A percentile compares a stretch with the other conserved stretches of the same genome.
Evolutionary conservation across 2,113 vertebrate species (phyloP).

Genomic region (Myodes glareolus): DNA sequence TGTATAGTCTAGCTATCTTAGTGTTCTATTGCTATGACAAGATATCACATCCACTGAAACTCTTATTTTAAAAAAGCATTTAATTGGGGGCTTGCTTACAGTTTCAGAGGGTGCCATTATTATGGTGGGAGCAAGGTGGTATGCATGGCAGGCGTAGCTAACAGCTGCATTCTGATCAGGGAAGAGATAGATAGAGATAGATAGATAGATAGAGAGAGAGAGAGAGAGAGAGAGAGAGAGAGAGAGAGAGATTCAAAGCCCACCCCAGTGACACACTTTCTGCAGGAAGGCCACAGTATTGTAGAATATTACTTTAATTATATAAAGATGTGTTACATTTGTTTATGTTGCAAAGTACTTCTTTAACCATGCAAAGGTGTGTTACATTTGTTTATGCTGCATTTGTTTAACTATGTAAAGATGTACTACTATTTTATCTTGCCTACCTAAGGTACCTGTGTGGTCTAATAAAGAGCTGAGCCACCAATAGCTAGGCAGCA

Average conservation of each 20-base stretch:
- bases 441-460: too few species aligned
- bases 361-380: not conserved
- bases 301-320: not conserved
- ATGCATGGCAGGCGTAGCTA: not conserved
- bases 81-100: not conserved
- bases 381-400: not conserved
- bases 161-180: not conserved
- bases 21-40: not conserved
- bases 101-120: not conserved
- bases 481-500: too few species aligned
- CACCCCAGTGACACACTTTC: not conserved
- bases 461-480: too few species aligned
- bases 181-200: not conserved
- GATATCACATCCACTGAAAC: not conserved
- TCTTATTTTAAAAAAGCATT: not conserved
- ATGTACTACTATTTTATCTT: not conserved
- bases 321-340: too few species aligned
- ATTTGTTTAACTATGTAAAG: not conserved
- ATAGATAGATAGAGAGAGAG: not conserved
- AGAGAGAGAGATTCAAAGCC: not conserved
- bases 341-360: too few species aligned
- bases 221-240: not conserved
- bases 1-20: not conserved
- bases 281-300: not conserved
- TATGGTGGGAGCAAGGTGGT: not conserved